Evolutionary conservation across 2,797 vertebrate species (phyloP).

Genomic region (Girardinus metallicus): DNA sequence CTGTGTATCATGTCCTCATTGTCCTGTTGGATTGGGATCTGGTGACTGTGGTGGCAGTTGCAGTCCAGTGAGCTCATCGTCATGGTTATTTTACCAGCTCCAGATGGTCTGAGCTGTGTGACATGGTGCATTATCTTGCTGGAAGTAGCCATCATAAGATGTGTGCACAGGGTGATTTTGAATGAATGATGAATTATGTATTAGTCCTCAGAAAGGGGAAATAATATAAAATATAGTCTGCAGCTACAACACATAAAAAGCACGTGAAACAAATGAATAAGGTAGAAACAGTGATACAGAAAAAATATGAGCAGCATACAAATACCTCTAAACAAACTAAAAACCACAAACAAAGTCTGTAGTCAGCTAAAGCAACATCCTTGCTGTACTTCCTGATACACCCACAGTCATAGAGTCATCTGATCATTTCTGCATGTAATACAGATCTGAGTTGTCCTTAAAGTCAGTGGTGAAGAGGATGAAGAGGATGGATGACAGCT

Average conservation of each 20-base stretch:
- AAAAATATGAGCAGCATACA: not conserved
- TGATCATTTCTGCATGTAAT: not conserved
- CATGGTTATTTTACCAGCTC: not conserved
- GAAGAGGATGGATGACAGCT: not conserved
- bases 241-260: not conserved
- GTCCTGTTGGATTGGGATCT: not conserved
- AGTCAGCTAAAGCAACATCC: not conserved
- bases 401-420: not conserved
- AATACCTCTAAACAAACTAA: not conserved
- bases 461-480: not conserved
- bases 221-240: not conserved
- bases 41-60: not conserved
- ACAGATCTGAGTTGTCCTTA: not conserved
- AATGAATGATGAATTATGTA: not conserved
- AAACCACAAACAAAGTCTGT: not conserved
- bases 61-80: not conserved
- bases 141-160: conserved; percentile 58
- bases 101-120: not conserved
- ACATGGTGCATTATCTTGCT: conserved; percentile 11
- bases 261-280: not conserved
- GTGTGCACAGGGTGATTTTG: conserved; percentile 15
- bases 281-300: not conserved
- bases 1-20: not conserved
- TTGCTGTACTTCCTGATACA: not conserved
- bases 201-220: not conserved